phyloP scores from a whole-genome alignment of 2,797 vertebrate genomes.

The Propithecus deckenii region DNA sequence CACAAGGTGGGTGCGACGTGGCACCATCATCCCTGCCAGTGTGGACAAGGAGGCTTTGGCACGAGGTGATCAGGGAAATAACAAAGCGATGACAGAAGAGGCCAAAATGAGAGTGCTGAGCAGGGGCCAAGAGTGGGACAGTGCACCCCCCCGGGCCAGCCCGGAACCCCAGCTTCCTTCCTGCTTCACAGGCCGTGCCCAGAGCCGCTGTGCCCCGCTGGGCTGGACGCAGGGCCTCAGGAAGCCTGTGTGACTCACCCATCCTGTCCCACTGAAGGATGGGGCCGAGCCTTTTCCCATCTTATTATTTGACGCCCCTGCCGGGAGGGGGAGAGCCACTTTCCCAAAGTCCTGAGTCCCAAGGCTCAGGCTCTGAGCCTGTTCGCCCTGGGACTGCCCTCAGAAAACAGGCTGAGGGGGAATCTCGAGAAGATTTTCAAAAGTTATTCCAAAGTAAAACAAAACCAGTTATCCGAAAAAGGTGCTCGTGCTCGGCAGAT shows the following conservation, averaged over 20 bases:
- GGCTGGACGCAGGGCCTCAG: too few species aligned
- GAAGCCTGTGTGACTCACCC: neutral
- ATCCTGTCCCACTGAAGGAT: neutral
- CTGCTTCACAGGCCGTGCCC: rapidly evolving
- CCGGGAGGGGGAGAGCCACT: neutral
- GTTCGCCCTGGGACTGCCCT: neutral
- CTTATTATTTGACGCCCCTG: too few species aligned
- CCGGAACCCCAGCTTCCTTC: neutral
- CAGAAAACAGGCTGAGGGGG: neutral
- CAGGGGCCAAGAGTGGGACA: neutral
- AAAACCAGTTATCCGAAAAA: neutral
- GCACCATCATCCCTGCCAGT: neutral
- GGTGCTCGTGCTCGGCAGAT: rapidly evolving
- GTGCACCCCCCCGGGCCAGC: rapidly evolving
- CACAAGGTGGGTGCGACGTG: neutral
- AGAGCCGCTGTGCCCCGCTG: neutral
- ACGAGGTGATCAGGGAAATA: rapidly evolving
- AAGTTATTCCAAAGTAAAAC: neutral
- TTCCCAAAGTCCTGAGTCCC: neutral
- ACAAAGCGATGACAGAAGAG: rapidly evolving
- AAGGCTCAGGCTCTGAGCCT: neutral
- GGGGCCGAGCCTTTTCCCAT: neutral
- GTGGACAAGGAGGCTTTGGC: neutral
- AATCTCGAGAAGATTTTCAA: neutral
- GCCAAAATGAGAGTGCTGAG: neutral